Evolutionary conservation across 2,888 invertebrate genomes (phyloP), one percentile per base, ranked within the genome.

Genomic region (Sarcophaga rosellei): DNA sequence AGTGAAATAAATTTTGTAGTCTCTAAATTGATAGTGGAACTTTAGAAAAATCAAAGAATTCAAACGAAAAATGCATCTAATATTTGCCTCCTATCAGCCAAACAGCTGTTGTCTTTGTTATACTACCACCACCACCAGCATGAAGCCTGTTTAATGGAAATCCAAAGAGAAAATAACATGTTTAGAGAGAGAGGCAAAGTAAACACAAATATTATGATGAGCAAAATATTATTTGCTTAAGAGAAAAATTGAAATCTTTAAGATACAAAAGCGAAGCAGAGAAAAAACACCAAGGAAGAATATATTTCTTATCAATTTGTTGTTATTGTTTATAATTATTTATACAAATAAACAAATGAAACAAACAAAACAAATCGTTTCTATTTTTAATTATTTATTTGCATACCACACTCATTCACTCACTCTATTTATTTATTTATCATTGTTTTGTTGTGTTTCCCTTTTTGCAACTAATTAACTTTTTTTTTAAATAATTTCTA

Each of bases 11-110:
- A 35, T 25, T 25, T 25, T 4, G 0, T n/a, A n/a, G n/a, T n/a
- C 63, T 75, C 69, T 63, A 47, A 78, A 53, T 73, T 68, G 68
- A 75, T 20, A 69, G 62, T 57, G 68, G 73, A 69, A 35, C 35
- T 1, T 35, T 35, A 77, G 62, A 81, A 65, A 70, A 63, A 45
- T 68, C 5, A 57, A 17, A 17, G 23, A 23, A 73, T n/a, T 45
- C 57, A 35, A 66, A 25, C 15, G 21, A n/a, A 8, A 35, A 35
- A 35, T 35, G 35, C 35, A 35, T 8, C 0, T 1, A 1, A 35
- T 2, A 2, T 35, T 35, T 35, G 35, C 35, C 8, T 35, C 17
- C 3, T 53, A 5, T 3, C 17, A 15, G 17, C 3, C 0, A 53
- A n/a, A 17, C 53, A 53, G 53, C 53, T 53, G 53, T 53, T 53